Evolutionary conservation across 2,888 invertebrate species (phyloP), one percentile per base, ranked within the genome.

Genomic region (Choristoneura rosaceana): DNA sequence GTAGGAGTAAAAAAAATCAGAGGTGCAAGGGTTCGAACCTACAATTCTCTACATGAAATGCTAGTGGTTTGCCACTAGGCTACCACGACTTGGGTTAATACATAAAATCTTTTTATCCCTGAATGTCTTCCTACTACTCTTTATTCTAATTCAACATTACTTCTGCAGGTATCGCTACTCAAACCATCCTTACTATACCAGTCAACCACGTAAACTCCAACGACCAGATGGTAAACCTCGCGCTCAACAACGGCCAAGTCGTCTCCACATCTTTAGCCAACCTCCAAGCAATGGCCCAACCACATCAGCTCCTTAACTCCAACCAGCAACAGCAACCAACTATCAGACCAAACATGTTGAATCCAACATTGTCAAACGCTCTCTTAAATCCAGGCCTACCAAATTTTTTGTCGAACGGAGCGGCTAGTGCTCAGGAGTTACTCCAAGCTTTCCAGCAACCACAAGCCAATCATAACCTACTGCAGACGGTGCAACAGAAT

Each of bases 131-230:
- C 0, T 38, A 5, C 10, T 55, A 12, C 4, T 45, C 12, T 17
- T 61, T 10, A 5, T 59, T 12, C 43, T 52, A 52, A 52, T 52
- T 15, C 3, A 17, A 1, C 2, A 17, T 5, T 45, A 25, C 55
- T 79, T 74, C 81, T 83, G 60, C 92, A 98, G 98, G 98, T 80
- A 97, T 99, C 87, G 98, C 98, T 69, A 97, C 98, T 67, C 99
- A 99, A 94, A 99, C 99, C 84, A 98, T 99, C 86, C 95, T 99
- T 81, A 98, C 99, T 78, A 99, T 99, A 87, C 99, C 99, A 70
- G 98, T 99, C 74, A 98, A 97, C 92, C 97, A 98, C 93, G 97
- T 98, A 78, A 97, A 97, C 93, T 95, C 96, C 64, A 95, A 95
- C 86, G 95, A 95, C 80, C 95, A 95, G 82, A 96, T 97, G 96